These are phyloP conservation scores for Agrochola lychnidis DNA, from an alignment of 2,888 invertebrate species.

Conservation along the genomic window DNA sequence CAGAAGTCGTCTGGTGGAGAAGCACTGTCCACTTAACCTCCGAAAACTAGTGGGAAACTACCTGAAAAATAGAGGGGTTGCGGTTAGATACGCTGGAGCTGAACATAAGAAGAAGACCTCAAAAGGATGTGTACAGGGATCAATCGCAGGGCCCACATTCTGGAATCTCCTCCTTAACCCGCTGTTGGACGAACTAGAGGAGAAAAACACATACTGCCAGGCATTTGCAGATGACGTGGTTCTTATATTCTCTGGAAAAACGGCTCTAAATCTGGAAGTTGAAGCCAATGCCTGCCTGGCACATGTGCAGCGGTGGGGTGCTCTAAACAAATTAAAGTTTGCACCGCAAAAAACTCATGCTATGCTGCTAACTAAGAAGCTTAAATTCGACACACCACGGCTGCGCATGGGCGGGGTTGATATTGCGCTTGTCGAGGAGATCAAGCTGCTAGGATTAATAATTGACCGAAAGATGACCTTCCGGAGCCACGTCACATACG, in stretches of 20 bases:
- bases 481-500: not conserved
- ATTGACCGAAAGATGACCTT: not conserved
- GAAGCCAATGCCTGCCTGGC: not conserved
- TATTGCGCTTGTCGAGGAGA: not conserved
- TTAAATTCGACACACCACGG: not conserved
- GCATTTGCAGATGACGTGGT: not conserved
- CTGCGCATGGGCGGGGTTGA: not conserved
- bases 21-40: not conserved
- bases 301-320: not conserved
- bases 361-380: not conserved
- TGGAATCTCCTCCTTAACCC: not conserved
- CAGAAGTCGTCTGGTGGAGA: not conserved
- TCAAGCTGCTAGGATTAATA: not conserved
- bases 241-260: not conserved
- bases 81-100: too few relatives aligned
- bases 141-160: not conserved
- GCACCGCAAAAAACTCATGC: too few relatives aligned
- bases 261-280: not conserved
- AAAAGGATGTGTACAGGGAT: not conserved
- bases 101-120: not conserved
- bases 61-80: not conserved
- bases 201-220: not conserved
- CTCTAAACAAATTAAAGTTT: not conserved
- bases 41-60: not conserved
- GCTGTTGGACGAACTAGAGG: not conserved